Evolutionary conservation across 2,797 vertebrate genomes (phyloP).

Genomic region (Dromococcyx pavoninus): DNA sequence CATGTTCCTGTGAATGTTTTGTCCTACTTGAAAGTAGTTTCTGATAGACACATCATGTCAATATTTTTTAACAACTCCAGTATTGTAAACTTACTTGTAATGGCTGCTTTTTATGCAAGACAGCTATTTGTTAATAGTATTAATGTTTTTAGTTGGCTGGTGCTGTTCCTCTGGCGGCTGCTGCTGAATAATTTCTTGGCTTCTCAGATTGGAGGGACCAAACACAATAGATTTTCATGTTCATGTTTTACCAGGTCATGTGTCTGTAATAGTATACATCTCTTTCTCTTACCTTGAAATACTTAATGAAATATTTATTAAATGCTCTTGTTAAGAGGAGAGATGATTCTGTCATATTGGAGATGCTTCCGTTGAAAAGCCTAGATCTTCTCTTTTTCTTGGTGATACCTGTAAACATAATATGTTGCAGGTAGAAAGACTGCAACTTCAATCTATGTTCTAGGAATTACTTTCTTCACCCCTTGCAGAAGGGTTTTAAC

Average conservation of each 20-base stretch:
- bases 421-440: not conserved
- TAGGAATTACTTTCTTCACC: not conserved
- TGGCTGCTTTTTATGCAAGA: not conserved
- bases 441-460: not conserved
- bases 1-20: not conserved
- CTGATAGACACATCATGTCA: not conserved
- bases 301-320: not conserved
- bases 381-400: not conserved
- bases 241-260: not conserved
- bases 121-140: not conserved
- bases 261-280: not conserved
- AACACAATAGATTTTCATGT: not conserved
- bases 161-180: not conserved
- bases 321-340: not conserved
- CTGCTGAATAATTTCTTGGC: not conserved
- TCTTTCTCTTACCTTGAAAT: not conserved
- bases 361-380: not conserved
- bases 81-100: not conserved
- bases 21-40: not conserved
- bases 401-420: not conserved
- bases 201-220: not conserved
- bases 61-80: not conserved
- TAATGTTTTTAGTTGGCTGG: not conserved
- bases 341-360: not conserved
- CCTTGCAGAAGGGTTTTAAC: not conserved